Evolutionary conservation across 2,113 vertebrate species (phyloP).

Genomic region (Pao palembangensis): DNA sequence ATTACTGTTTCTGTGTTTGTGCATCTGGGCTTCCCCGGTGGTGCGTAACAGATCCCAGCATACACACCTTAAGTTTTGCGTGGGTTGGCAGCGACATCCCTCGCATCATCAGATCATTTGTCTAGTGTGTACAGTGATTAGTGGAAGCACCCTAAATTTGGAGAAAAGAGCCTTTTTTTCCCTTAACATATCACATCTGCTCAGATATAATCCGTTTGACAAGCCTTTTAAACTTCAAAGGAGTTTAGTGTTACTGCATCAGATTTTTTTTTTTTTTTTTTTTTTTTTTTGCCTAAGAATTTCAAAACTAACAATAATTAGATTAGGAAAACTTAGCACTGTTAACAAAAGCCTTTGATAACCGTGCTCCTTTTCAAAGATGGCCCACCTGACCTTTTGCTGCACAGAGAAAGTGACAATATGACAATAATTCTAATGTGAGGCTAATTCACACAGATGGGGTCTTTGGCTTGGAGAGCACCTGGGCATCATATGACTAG

Average conservation of each 20-base stretch:
- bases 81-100: constrained; percentile 70
- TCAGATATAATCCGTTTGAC: constrained; percentile 17
- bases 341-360: not conserved
- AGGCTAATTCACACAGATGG: constrained; percentile 13
- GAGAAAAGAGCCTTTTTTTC: constrained; percentile 23
- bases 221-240: constrained; percentile 27
- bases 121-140: constrained; percentile 58
- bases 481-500: constrained; percentile 9
- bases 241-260: not conserved
- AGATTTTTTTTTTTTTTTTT: not conserved
- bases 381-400: constrained; percentile 6
- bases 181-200: constrained; percentile 10
- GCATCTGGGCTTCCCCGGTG: constrained; percentile 73
- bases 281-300: constrained; percentile 9
- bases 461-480: constrained; percentile 7
- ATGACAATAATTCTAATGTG: not conserved
- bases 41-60: constrained; percentile 67
- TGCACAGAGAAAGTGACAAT: not conserved
- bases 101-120: constrained; percentile 68
- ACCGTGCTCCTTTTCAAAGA: not conserved
- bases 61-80: constrained; percentile 70
- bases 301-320: constrained; percentile 1
- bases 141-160: constrained; percentile 35
- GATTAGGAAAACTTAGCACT: constrained; percentile 1
- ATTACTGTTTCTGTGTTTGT: constrained; percentile 73